A percentile compares a stretch with the other conserved stretches of the same genome.
Conservation (phyloP, 1,140 invertebrate species). For the Heliconius hermathena region DNA sequence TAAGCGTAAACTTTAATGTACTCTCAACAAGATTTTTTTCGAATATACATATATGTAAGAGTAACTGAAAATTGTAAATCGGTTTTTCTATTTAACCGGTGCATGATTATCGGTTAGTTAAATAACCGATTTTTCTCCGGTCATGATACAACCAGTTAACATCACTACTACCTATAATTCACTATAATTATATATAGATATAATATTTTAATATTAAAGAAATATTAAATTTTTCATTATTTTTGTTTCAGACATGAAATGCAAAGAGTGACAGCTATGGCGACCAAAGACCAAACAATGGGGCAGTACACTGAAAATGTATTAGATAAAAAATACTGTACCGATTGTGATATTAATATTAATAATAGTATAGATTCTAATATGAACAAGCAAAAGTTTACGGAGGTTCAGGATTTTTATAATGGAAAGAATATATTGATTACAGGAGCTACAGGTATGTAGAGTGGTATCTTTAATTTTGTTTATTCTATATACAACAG, state of each 20-base stretch:
- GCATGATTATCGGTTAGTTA: no score
- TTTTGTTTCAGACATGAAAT: constrained; percentile 47
- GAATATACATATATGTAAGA: no score
- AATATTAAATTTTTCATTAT: not conserved
- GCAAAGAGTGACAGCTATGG: constrained; percentile 37
- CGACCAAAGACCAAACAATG: constrained; percentile 21
- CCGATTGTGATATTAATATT: constrained; percentile 22
- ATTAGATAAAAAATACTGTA: constrained; percentile 18
- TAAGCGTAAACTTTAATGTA: no score
- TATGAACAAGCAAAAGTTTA: constrained; percentile 47
- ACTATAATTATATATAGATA: no score
- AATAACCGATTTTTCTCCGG: no score
- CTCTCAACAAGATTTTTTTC: no score
- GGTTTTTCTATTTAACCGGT: no score
- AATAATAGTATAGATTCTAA: constrained; percentile 36
- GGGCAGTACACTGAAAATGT: constrained; percentile 9
- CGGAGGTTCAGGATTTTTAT: constrained; percentile 65
- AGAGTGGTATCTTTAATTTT: constrained; percentile 9
- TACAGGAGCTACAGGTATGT: constrained; percentile 67
- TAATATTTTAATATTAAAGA: no score
- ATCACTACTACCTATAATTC: no score
- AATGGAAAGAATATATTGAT: constrained; percentile 67
- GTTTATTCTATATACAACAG: no score
- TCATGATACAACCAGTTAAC: no score
- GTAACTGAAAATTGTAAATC: no score